Conservation (phyloP, 2,113 vertebrate species). For the Muntiacus muntjak region DNA sequence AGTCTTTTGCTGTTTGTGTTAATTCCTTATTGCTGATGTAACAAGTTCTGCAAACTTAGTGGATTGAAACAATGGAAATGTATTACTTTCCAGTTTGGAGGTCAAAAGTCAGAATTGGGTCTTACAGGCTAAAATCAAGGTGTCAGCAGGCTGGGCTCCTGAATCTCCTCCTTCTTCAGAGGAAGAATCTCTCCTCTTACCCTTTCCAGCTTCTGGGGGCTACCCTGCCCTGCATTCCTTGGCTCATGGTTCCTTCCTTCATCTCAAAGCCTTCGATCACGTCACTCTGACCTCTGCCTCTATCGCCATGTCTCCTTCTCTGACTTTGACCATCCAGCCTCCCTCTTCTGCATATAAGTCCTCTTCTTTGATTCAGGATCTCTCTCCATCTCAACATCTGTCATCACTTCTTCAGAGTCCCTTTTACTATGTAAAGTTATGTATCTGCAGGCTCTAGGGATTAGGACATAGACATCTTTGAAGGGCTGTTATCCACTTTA, state of each 20-base stretch:
- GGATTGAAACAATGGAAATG: neutral
- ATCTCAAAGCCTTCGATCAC: neutral
- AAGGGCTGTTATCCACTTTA: neutral
- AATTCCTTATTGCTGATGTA: neutral
- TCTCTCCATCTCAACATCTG: neutral
- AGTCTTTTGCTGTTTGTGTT: constrained; percentile 23
- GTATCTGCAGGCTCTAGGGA: neutral
- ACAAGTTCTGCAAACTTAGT: neutral
- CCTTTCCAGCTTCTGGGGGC: neutral
- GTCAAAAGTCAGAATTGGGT: neutral
- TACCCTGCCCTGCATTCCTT: neutral
- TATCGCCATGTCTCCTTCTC: neutral
- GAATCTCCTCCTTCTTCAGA: neutral
- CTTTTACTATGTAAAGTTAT: neutral
- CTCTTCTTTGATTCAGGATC: neutral
- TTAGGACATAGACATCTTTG: neutral
- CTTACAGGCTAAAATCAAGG: neutral
- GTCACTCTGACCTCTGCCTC: neutral
- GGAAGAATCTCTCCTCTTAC: neutral
- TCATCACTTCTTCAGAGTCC: neutral
- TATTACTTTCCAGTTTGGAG: neutral
- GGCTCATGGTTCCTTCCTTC: neutral
- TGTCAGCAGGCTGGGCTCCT: neutral
- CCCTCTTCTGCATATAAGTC: neutral
- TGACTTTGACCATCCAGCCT: neutral